Percentiles rank a stretch among this genome's conserved stretches.
Conservation (phyloP, 2,888 invertebrate genomes). For the Ctenicera cuprea region DNA sequence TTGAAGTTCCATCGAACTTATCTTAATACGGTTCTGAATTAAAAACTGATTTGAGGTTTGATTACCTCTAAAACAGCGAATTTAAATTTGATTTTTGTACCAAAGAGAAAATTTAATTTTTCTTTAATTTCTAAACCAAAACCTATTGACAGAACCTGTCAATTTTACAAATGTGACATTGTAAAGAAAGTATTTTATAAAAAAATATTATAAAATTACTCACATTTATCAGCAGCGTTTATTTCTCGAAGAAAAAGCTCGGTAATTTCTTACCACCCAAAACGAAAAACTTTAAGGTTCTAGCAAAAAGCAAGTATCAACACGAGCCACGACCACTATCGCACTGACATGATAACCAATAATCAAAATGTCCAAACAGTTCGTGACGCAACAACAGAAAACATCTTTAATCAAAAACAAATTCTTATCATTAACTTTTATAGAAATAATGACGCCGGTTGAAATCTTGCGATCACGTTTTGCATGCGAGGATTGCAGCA, state of each 20-base stretch:
- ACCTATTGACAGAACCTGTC: too few relatives aligned
- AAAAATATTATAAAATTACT: too few relatives aligned
- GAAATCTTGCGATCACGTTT: constrained; percentile 16
- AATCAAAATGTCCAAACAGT: constrained; percentile 30
- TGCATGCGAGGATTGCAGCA: constrained; percentile 8
- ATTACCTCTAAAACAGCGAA: too few relatives aligned
- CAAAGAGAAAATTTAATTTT: too few relatives aligned
- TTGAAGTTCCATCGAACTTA: too few relatives aligned
- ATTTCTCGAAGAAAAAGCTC: background rate
- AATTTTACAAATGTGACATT: too few relatives aligned
- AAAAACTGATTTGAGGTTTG: too few relatives aligned
- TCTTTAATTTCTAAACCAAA: too few relatives aligned
- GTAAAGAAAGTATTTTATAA: too few relatives aligned
- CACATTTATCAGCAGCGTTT: too few relatives aligned
- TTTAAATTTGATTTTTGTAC: too few relatives aligned
- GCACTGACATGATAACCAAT: constrained; percentile 29
- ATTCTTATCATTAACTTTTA: constrained; percentile 11
- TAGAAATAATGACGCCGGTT: background rate
- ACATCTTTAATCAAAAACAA: constrained; percentile 34
- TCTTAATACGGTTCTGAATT: too few relatives aligned
- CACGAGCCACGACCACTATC: constrained; percentile 17
- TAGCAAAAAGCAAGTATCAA: background rate
- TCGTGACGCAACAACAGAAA: constrained; percentile 25
- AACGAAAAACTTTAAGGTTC: background rate
- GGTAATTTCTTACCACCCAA: background rate